A percentile compares a stretch with the other conserved stretches of the same genome.
phyloP scores from a whole-genome alignment of 2,888 invertebrate species.

The Heliothis peltigera region DNA sequence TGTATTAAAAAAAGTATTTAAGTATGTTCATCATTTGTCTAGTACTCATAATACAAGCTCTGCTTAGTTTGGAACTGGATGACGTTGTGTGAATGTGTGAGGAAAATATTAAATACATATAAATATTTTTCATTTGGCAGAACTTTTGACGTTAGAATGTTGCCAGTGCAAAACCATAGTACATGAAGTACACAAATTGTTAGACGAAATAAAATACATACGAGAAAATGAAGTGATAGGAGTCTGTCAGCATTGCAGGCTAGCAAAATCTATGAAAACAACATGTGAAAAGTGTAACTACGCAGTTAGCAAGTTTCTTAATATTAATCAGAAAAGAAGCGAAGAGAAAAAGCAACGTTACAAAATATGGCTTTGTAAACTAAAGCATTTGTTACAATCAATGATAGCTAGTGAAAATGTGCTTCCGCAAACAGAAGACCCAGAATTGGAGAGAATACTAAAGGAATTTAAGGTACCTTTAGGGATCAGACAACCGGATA shows the following conservation, averaged over 20 bases:
- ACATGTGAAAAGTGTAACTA: conserved; percentile 72
- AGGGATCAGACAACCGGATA: conserved; percentile 48
- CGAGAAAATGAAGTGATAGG: conserved; percentile 63
- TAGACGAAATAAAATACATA: conserved; percentile 68
- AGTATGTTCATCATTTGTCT: too few species aligned
- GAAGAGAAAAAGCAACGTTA: conserved; percentile 57
- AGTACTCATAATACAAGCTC: too few species aligned
- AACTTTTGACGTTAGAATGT: conserved; percentile 67
- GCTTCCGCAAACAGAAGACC: conserved; percentile 59
- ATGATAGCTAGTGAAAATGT: conserved; percentile 57
- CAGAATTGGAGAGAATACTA: conserved; percentile 60
- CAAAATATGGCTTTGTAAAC: conserved; percentile 64
- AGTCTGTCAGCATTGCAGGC: conserved; percentile 71
- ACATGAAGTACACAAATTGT: conserved; percentile 63
- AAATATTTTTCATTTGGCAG: conserved; percentile 49
- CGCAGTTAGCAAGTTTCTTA: conserved; percentile 63
- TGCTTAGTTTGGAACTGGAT: too few species aligned
- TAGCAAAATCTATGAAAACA: conserved; percentile 51
- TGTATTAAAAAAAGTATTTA: too few species aligned
- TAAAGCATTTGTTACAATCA: conserved; percentile 62
- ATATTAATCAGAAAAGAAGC: conserved; percentile 45
- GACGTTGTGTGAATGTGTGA: too few species aligned
- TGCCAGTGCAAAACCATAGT: conserved; percentile 66
- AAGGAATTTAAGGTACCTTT: conserved; percentile 59
- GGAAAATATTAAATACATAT: too few species aligned